Evolutionary conservation across 2,797 vertebrate species (phyloP).

Genomic region (Semaprochilodus insignis): DNA sequence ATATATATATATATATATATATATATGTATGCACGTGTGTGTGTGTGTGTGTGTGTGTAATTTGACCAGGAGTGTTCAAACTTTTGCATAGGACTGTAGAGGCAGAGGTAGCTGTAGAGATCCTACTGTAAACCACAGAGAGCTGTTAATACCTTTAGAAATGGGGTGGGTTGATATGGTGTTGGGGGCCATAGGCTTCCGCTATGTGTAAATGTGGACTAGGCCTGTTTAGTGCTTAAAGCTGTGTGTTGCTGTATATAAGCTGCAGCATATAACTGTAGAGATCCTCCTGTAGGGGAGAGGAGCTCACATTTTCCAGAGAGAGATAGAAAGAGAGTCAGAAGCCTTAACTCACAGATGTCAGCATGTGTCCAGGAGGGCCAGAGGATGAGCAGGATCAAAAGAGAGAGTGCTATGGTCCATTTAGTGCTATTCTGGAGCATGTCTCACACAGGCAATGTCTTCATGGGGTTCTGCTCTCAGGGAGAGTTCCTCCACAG

Average conservation of each 20-base stretch:
- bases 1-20: too few relatives aligned
- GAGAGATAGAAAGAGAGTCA: conserved; percentile 15
- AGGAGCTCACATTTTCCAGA: not conserved
- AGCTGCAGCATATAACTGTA: not conserved
- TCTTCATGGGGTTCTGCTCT: not conserved
- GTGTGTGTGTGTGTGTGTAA: too few relatives aligned
- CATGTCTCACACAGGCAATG: not conserved
- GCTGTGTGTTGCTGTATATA: conserved; percentile 9
- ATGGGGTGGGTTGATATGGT: conserved; percentile 21
- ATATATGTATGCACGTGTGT: too few relatives aligned
- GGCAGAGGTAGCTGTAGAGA: too few relatives aligned
- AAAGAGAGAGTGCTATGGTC: conserved; percentile 30
- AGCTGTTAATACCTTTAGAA: conserved; percentile 40
- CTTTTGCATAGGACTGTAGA: too few relatives aligned
- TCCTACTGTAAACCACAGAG: conserved; percentile 18
- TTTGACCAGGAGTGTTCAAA: too few relatives aligned
- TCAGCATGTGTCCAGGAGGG: conserved; percentile 36
- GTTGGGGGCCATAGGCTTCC: conserved; percentile 19
- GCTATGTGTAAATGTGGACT: conserved; percentile 19
- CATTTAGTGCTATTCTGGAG: not conserved
- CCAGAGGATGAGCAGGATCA: conserved; percentile 44
- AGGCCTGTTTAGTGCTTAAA: conserved; percentile 30
- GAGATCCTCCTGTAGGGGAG: not conserved
- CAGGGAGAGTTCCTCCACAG: conserved; percentile 11
- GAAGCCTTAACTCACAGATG: conserved; percentile 33